phyloP scores from a whole-genome alignment of 2,797 vertebrate species.

The Diceros bicornis region DNA sequence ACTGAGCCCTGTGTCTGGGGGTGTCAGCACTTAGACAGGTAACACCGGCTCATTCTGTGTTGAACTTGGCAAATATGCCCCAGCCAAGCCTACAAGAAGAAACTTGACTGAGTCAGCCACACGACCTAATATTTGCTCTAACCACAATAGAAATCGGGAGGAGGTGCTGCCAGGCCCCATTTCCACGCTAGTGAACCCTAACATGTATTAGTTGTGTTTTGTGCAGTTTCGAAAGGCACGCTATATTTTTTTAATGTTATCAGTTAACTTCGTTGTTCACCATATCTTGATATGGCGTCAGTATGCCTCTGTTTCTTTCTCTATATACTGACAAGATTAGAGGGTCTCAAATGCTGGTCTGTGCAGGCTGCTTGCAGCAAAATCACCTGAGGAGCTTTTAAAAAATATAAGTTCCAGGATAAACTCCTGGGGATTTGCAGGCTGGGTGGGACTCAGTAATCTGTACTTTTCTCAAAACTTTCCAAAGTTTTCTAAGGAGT shows the following conservation, averaged over 20 bases:
- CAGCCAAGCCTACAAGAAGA: not conserved
- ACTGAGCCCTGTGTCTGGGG: not conserved
- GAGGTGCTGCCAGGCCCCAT: not conserved
- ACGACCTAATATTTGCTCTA: not conserved
- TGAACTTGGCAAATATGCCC: not conserved
- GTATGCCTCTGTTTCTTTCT: not conserved
- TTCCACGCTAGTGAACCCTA: not conserved
- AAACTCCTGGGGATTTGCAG: not conserved
- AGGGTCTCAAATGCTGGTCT: not conserved
- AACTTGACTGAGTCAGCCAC: not conserved
- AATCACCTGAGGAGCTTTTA: not conserved
- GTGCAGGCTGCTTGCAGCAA: not conserved
- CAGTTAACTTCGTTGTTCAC: not conserved
- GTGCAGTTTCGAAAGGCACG: not conserved
- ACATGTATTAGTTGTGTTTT: not conserved
- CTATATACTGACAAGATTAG: not conserved
- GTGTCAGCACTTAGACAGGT: not conserved
- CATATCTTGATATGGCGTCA: not conserved
- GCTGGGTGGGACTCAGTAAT: not conserved
- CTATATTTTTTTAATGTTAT: not conserved
- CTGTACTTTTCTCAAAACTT: not conserved
- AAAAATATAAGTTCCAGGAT: not conserved
- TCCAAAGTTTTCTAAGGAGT: not conserved
- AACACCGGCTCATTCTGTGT: not conserved
- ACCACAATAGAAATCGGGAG: not conserved